phyloP scores from a whole-genome alignment of 1,140 invertebrate species.

The Drosophila tsacasi region DNA sequence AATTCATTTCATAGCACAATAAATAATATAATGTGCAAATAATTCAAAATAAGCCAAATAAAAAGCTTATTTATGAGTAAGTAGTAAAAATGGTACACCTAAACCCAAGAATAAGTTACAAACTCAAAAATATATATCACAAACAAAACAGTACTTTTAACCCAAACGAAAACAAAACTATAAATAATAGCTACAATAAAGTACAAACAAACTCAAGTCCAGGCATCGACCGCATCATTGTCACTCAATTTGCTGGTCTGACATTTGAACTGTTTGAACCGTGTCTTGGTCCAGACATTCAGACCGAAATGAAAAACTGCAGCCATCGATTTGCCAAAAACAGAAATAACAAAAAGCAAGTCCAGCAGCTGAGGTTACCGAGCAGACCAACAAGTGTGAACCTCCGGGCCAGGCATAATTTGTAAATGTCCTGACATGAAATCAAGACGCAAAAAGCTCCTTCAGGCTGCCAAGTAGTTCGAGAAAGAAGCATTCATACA shows the following conservation, averaged over 20 bases:
- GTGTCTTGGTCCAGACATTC: conserved; percentile 25
- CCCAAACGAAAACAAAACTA: background rate
- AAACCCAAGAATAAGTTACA: background rate
- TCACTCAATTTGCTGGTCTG: conserved; percentile 68
- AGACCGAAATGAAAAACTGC: conserved; percentile 22
- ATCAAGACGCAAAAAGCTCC: conserved; percentile 45
- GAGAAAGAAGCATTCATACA: conserved; percentile 33
- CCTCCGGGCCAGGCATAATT: conserved; percentile 56
- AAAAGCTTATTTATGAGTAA: background rate
- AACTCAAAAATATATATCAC: conserved; percentile 4
- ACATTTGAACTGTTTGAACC: conserved; percentile 66
- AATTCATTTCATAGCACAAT: too few species aligned
- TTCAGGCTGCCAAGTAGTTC: conserved; percentile 18
- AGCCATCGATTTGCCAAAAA: conserved; percentile 38
- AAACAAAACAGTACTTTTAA: background rate
- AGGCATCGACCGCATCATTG: conserved; percentile 62
- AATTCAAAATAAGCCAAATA: too few species aligned
- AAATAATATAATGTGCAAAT: too few species aligned
- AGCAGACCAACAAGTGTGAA: conserved; percentile 42
- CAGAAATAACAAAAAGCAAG: background rate
- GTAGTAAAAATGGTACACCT: background rate
- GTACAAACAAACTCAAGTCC: conserved; percentile 2
- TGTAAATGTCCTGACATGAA: conserved; percentile 70
- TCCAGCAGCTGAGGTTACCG: conserved; percentile 1
- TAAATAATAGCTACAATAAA: background rate